These are phyloP conservation scores for Chesias legatella DNA, from an alignment of 2,888 invertebrate genomes.

Conservation along the genomic window DNA sequence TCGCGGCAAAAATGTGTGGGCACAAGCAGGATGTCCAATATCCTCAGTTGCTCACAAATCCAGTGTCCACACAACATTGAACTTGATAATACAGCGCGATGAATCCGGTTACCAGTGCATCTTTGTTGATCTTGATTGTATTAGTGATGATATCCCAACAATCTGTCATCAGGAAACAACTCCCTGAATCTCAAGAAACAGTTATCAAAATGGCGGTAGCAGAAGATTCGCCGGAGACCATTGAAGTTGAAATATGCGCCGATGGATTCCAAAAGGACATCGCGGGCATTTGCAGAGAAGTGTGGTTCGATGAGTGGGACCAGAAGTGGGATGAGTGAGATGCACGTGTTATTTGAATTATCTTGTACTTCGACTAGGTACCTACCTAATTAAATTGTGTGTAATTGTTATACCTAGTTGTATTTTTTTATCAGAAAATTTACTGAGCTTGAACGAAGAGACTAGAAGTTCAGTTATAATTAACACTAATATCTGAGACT, in stretches of 20 bases:
- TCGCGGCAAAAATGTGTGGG: slow-evolving; percentile 35
- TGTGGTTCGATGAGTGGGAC: slow-evolving; percentile 50
- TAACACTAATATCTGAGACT: too few species aligned
- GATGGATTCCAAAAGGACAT: slow-evolving; percentile 47
- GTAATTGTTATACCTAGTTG: too few species aligned
- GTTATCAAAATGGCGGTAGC: slow-evolving; percentile 38
- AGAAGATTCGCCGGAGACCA: slow-evolving; percentile 50
- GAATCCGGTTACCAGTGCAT: slow-evolving; percentile 7
- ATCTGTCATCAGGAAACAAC: slow-evolving; percentile 4
- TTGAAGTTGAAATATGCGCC: slow-evolving; percentile 36
- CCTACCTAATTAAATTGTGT: too few species aligned
- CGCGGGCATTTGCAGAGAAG: slow-evolving; percentile 55
- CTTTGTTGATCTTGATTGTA: slow-evolving; percentile 3
- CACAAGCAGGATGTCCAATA: slow-evolving; percentile 43
- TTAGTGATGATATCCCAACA: slow-evolving; percentile 14
- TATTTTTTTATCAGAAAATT: too few species aligned
- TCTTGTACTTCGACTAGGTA: too few species aligned
- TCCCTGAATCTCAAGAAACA: slow-evolving; percentile 18
- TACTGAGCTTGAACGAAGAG: too few species aligned
- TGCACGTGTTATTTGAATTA: too few species aligned
- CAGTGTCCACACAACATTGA: slow-evolving; percentile 10
- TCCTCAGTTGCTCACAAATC: slow-evolving; percentile 19
- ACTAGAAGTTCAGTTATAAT: too few species aligned
- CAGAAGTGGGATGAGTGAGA: neutral
- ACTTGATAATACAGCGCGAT: slow-evolving; percentile 9